These are phyloP conservation scores for Lasius platythorax DNA, from an alignment of 2,888 invertebrate species.

Conservation along the genomic window DNA sequence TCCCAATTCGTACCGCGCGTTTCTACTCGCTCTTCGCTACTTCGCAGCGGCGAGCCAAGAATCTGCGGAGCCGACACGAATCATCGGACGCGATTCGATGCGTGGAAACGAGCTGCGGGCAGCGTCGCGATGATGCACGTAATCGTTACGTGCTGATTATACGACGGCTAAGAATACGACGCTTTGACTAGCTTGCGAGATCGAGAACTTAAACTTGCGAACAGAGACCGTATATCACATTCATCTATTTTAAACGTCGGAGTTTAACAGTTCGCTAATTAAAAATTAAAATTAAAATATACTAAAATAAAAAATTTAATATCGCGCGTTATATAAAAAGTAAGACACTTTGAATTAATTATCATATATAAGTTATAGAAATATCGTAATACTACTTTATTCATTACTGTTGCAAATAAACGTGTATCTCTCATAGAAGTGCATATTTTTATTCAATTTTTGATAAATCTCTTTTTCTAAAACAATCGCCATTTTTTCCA, in stretches of 20 bases:
- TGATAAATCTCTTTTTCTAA: not conserved
- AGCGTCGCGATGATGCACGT: slow-evolving; percentile 54
- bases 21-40: slow-evolving; percentile 7
- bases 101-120: slow-evolving; percentile 50
- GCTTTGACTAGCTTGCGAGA: slow-evolving; percentile 25
- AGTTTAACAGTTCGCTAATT: not conserved
- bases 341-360: not conserved
- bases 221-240: not conserved
- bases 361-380: not conserved
- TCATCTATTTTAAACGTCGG: not conserved
- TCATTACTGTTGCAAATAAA: not conserved
- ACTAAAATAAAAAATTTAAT: not conserved
- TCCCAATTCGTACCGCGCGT: slow-evolving; percentile 22
- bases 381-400: not conserved
- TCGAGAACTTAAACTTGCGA: slow-evolving; percentile 15
- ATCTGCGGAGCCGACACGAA: slow-evolving; percentile 42
- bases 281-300: not conserved
- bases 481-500: not conserved
- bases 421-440: not conserved
- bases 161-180: slow-evolving; percentile 50
- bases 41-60: slow-evolving; percentile 48
- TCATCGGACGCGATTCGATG: slow-evolving; percentile 55
- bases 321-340: not conserved
- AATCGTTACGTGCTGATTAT: slow-evolving; percentile 55
- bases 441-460: not conserved